phyloP scores from a whole-genome alignment of 2,888 invertebrate genomes.

The Dolichopus griseipennis region DNA sequence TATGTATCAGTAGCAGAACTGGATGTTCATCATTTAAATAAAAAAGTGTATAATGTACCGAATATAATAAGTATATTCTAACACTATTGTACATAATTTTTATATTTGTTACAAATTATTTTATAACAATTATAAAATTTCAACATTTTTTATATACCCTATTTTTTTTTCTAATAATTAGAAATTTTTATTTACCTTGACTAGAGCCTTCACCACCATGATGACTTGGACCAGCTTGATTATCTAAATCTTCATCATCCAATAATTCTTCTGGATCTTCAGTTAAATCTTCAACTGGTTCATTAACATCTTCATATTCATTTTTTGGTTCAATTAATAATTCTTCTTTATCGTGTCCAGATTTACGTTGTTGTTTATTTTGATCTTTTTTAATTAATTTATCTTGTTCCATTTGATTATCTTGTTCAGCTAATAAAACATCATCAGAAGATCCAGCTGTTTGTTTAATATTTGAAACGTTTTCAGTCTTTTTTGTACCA shows the following conservation, averaged over 20 bases:
- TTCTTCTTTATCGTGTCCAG: conserved; percentile 28
- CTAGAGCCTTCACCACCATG: conserved; percentile 59
- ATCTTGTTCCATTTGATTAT: conserved; percentile 27
- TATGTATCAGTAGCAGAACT: not conserved
- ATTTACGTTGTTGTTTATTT: conserved; percentile 30
- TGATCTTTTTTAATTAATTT: conserved; percentile 31
- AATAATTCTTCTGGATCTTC: conserved; percentile 61
- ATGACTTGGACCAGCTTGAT: conserved; percentile 59
- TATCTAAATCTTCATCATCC: conserved; percentile 51
- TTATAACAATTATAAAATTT: no score
- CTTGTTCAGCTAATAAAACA: conserved; percentile 28
- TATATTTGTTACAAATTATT: no score
- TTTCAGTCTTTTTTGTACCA: conserved; percentile 46
- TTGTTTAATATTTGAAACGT: conserved; percentile 36
- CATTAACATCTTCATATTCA: conserved; percentile 62
- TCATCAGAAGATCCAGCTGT: conserved; percentile 17
- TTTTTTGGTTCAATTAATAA: conserved; percentile 59
- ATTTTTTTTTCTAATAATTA: no score
- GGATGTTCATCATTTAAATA: not conserved
- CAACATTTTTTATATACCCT: no score
- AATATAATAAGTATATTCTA: no score
- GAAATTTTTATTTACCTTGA: conserved; percentile 49
- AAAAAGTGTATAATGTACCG: no score
- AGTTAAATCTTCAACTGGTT: conserved; percentile 76
- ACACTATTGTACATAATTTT: no score